A percentile compares a stretch with the other conserved stretches of the same genome.
phyloP scores from a whole-genome alignment of 2,113 vertebrate species.

The Crypturellus undulatus region DNA sequence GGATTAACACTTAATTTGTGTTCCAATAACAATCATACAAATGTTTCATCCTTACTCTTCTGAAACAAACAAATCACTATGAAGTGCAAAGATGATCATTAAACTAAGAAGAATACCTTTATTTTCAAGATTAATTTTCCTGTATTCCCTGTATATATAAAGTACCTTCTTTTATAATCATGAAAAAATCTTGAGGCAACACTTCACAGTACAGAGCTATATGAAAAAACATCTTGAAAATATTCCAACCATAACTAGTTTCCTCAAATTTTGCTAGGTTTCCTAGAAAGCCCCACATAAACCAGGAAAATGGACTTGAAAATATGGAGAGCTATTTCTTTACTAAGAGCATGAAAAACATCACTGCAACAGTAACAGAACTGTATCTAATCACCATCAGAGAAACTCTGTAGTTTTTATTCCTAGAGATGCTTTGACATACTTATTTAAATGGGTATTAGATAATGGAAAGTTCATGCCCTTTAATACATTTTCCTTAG shows the following conservation, averaged over 20 bases:
- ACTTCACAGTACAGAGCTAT: too few species aligned
- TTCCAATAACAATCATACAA: background rate
- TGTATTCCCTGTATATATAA: background rate
- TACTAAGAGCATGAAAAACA: background rate
- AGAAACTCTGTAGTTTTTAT: conserved; percentile 13
- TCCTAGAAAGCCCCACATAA: background rate
- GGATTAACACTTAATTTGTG: accelerated
- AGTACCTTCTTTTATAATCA: background rate
- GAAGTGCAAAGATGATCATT: background rate
- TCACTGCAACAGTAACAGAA: background rate
- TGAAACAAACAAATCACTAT: background rate
- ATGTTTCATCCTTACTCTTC: background rate
- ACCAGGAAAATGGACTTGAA: background rate
- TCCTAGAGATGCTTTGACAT: conserved; percentile 19
- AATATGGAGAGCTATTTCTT: background rate
- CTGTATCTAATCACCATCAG: conserved; percentile 9
- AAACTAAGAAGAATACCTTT: background rate
- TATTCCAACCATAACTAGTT: background rate
- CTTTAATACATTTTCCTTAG: background rate
- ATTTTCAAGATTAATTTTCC: background rate
- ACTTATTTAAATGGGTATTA: conserved; percentile 21
- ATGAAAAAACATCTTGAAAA: background rate
- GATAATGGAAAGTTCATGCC: background rate
- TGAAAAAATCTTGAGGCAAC: background rate
- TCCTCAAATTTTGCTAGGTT: background rate